A percentile compares a stretch with the other conserved stretches of the same genome.
Evolutionary conservation across 2,113 vertebrate genomes (phyloP).

Genomic region (Speoplatyrhinus poulsoni): DNA sequence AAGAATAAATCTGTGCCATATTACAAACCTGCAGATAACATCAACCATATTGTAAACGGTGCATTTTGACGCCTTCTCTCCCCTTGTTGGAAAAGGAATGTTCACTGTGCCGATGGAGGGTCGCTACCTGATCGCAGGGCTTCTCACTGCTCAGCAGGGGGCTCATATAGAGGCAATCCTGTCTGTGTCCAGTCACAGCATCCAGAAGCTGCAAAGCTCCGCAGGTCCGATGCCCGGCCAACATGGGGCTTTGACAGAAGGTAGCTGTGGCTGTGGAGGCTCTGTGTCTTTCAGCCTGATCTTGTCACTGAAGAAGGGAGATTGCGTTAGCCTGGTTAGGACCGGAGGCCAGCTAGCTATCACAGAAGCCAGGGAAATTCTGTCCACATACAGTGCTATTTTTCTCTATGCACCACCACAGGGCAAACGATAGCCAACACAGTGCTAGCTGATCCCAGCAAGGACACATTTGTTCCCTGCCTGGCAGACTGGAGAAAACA

Average conservation of each 20-base stretch:
- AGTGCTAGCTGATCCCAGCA: neutral
- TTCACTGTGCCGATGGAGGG: conserved; percentile 87
- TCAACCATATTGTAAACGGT: too few relatives aligned
- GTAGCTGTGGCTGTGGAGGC: conserved; percentile 79
- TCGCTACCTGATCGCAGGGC: conserved; percentile 88
- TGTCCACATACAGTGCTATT: conserved; percentile 90
- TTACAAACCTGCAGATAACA: too few relatives aligned
- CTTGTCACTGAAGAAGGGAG: conserved; percentile 87
- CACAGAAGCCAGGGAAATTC: conserved; percentile 86
- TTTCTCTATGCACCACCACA: conserved; percentile 89
- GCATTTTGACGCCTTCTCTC: neutral
- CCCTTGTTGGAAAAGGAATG: conserved; percentile 75
- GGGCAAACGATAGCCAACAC: conserved; percentile 78
- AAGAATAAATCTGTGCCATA: too few relatives aligned
- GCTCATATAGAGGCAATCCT: conserved; percentile 85
- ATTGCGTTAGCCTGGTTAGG: conserved; percentile 84
- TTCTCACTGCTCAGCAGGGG: conserved; percentile 83
- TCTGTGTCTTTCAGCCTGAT: conserved; percentile 86
- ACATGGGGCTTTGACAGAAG: conserved; percentile 58
- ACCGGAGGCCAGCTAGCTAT: conserved; percentile 87
- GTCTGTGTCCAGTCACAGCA: conserved; percentile 85
- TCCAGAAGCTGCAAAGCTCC: conserved; percentile 85
- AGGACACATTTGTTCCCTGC: conserved; percentile 41
- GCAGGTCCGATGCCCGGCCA: conserved; percentile 69
- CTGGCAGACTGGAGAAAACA: conserved; percentile 38